phyloP scores from a whole-genome alignment of 1,140 invertebrate species.

The Scaptodrosophila lebanonensis region DNA sequence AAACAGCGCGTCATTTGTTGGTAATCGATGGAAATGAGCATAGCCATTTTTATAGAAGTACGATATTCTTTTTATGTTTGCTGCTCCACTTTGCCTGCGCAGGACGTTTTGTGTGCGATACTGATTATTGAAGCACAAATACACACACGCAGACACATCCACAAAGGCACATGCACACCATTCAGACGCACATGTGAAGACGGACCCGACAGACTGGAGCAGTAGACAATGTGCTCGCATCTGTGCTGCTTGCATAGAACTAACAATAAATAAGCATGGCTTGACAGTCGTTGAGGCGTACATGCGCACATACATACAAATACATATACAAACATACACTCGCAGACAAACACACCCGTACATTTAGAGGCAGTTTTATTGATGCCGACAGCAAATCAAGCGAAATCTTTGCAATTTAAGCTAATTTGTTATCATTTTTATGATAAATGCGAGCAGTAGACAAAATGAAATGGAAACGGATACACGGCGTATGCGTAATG shows the following conservation, averaged over 20 bases:
- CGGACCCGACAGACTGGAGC: background rate
- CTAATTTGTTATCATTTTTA: constrained; percentile 65
- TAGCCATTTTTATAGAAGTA: constrained; percentile 18
- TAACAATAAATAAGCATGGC: constrained; percentile 34
- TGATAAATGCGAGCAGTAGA: constrained; percentile 46
- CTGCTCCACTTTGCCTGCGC: no score
- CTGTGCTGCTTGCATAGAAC: no score
- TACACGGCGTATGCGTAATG: background rate
- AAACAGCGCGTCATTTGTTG: constrained; percentile 61
- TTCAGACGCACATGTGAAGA: constrained; percentile 3
- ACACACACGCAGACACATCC: no score
- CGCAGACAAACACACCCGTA: no score
- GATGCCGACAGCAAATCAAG: constrained; percentile 37
- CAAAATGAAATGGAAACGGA: constrained; percentile 38
- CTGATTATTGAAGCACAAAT: no score
- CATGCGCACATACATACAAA: no score
- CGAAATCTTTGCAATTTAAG: constrained; percentile 34
- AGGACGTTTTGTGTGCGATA: no score
- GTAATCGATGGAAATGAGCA: constrained; percentile 62
- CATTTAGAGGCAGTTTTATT: no score
- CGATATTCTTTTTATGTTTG: no score
- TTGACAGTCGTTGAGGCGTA: no score
- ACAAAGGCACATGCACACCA: constrained; percentile 5
- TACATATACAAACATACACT: no score
- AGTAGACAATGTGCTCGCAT: no score